A percentile compares a stretch with the other conserved stretches of the same genome.
phyloP scores from a whole-genome alignment of 2,797 vertebrate species.

The Bufotes viridis region DNA sequence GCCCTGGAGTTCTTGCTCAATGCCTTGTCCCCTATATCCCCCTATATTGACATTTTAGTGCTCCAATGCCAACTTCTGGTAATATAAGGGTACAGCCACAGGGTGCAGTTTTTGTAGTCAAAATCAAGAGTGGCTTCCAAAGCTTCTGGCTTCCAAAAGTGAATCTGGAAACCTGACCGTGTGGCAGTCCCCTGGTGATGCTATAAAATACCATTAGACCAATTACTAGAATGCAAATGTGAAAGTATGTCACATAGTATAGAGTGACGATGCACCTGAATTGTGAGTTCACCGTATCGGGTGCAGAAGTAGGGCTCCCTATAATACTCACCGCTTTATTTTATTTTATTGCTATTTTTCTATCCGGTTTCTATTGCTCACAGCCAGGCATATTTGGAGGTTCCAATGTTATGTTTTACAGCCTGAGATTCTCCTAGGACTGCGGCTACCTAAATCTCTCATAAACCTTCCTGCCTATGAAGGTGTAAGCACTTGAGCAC shows the following conservation, averaged over 20 bases:
- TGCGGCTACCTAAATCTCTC: constrained; percentile 49
- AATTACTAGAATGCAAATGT: neutral
- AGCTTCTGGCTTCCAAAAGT: no score
- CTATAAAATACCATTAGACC: no score
- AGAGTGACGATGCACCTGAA: neutral
- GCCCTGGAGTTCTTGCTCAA: no score
- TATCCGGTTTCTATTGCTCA: neutral
- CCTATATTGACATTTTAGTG: no score
- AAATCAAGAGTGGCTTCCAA: no score
- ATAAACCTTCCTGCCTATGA: constrained; percentile 42
- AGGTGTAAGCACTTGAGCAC: constrained; percentile 20
- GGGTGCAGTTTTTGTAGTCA: no score
- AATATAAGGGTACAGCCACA: no score
- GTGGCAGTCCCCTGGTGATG: no score
- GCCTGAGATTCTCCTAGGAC: constrained; percentile 39
- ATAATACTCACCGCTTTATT: neutral
- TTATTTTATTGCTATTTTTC: neutral
- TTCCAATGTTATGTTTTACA: constrained; percentile 47
- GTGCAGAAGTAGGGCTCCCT: neutral
- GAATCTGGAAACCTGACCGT: no score
- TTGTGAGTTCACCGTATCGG: neutral
- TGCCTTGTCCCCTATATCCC: no score
- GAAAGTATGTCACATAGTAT: neutral
- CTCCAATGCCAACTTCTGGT: no score
- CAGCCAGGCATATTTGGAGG: constrained; percentile 17